Conservation (phyloP, 2,113 vertebrate genomes). For the Anseranas semipalmata region DNA sequence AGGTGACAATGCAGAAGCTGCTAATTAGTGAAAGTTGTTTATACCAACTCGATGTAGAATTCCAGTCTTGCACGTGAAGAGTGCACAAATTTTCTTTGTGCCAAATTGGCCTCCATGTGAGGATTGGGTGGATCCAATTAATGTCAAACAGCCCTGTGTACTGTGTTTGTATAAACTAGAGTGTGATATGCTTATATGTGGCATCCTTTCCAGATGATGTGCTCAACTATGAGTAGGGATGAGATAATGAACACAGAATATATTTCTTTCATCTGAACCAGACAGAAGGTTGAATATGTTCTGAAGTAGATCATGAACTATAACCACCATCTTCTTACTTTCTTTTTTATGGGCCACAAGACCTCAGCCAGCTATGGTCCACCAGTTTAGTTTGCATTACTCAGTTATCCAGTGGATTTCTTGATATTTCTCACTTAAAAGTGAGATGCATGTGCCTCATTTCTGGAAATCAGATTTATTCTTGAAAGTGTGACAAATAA, state of each 20-base stretch:
- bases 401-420: not conserved
- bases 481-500: not conserved
- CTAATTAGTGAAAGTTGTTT: constrained; percentile 77
- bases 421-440: not conserved
- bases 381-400: not conserved
- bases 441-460: not conserved
- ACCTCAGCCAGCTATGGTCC: not conserved
- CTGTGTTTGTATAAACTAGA: constrained; percentile 12
- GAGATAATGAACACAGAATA: not conserved
- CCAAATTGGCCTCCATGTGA: constrained; percentile 74
- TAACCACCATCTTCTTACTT: not conserved
- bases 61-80: constrained; percentile 68
- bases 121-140: constrained; percentile 74
- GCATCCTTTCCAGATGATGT: constrained; percentile 36
- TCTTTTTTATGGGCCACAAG: not conserved
- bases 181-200: constrained; percentile 51
- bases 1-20: constrained; percentile 74
- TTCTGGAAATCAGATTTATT: not conserved
- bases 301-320: not conserved
- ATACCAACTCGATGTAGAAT: constrained; percentile 58
- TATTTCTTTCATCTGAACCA: not conserved
- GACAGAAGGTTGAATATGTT: not conserved
- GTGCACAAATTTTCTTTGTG: constrained; percentile 68
- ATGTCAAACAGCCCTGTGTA: constrained; percentile 64
- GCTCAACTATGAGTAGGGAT: not conserved